Evolutionary conservation across 2,888 invertebrate genomes (phyloP).

Genomic region (Drosophila tanythrix): DNA sequence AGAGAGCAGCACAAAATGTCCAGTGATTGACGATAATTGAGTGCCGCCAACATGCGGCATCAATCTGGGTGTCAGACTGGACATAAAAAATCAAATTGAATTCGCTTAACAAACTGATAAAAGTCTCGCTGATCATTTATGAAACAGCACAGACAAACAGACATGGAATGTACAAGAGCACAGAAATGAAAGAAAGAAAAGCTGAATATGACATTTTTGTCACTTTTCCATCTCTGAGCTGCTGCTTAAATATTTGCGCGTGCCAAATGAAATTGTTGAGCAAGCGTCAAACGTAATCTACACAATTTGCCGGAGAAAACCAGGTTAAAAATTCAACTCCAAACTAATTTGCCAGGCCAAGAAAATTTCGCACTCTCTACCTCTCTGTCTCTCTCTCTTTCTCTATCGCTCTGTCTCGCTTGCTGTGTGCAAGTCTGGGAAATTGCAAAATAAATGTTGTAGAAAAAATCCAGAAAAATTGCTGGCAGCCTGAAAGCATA

Average conservation of each 20-base stretch:
- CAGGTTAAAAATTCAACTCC: conserved; percentile 43
- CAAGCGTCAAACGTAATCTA: conserved; percentile 70
- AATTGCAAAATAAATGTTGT: conserved; percentile 67
- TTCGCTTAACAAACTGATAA: conserved; percentile 75
- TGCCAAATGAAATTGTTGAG: conserved; percentile 71
- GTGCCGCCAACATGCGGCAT: conserved; percentile 73
- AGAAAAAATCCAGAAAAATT: conserved; percentile 51
- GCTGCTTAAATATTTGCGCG: conserved; percentile 69
- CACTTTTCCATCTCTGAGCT: conserved; percentile 9
- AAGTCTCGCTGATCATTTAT: conserved; percentile 71
- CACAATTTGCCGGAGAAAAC: conserved; percentile 59
- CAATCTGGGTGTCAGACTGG: conserved; percentile 76
- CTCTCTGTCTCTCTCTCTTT: neutral
- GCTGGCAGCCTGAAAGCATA: conserved; percentile 49
- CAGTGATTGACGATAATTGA: conserved; percentile 80
- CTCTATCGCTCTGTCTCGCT: conserved; percentile 2
- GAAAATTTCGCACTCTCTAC: conserved; percentile 3
- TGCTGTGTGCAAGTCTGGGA: conserved; percentile 11
- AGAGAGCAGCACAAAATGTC: conserved; percentile 11
- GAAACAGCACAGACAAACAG: conserved; percentile 38
- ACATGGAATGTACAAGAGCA: neutral
- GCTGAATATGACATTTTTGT: neutral
- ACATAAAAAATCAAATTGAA: conserved; percentile 75
- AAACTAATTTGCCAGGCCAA: conserved; percentile 53
- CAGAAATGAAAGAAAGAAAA: neutral